Percentiles rank a stretch among this genome's conserved stretches.
Evolutionary conservation across 2,797 vertebrate species (phyloP).

Genomic region (Leptatherina wallacei): DNA sequence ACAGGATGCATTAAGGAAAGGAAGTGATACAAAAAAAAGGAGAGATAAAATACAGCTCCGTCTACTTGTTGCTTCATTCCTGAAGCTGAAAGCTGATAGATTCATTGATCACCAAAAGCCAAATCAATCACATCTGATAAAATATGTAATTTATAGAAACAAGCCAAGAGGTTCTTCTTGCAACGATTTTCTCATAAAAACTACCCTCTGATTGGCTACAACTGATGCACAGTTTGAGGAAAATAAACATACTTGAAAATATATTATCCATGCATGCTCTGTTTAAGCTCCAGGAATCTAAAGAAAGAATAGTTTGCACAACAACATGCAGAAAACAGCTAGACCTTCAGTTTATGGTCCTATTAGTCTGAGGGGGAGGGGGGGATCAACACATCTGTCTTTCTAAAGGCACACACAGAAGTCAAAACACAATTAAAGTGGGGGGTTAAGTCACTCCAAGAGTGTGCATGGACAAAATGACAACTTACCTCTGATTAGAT

Average conservation of each 20-base stretch:
- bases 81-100: neutral
- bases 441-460: neutral
- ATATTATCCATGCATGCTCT: no score
- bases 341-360: neutral
- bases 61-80: no score
- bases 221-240: neutral
- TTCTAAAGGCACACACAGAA: neutral
- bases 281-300: neutral
- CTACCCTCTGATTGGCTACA: neutral
- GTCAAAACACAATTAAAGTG: neutral
- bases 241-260: neutral
- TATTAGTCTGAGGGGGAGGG: neutral
- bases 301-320: neutral
- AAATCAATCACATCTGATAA: neutral
- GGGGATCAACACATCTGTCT: neutral
- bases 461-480: neutral
- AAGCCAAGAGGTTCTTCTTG: neutral
- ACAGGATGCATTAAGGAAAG: neutral
- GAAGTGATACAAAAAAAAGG: neutral
- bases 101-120: neutral
- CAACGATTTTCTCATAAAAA: neutral
- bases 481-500: slow-evolving; percentile 30
- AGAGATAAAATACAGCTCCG: neutral
- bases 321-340: neutral
- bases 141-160: neutral